Evolutionary conservation across 2,113 vertebrate genomes (phyloP).

Genomic region (Zingel zingel): DNA sequence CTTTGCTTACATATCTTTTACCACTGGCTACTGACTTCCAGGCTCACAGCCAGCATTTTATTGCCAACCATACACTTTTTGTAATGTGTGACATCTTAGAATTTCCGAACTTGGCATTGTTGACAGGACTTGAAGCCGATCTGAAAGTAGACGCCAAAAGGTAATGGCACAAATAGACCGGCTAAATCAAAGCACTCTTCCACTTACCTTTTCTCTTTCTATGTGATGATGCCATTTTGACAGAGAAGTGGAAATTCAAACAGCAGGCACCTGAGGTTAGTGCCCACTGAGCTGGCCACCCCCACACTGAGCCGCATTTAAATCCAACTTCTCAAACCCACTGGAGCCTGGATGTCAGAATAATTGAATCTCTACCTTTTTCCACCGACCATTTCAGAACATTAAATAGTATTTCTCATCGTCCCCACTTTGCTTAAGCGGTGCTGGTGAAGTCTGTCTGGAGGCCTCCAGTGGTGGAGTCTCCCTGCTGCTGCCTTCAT

Average conservation of each 20-base stretch:
- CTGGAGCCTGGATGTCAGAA: slow-evolving; percentile 31
- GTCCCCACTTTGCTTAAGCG: slow-evolving; percentile 13
- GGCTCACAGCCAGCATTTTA: slow-evolving; percentile 3
- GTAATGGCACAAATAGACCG: slow-evolving; percentile 7
- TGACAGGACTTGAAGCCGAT: not conserved
- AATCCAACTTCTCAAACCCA: slow-evolving; percentile 40
- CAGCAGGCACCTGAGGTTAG: slow-evolving; percentile 48
- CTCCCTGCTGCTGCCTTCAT: slow-evolving; percentile 5
- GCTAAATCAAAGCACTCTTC: slow-evolving; percentile 48
- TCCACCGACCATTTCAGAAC: slow-evolving; percentile 38
- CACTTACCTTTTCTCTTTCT: slow-evolving; percentile 5
- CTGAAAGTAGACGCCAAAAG: not conserved
- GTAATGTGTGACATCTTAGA: slow-evolving; percentile 9
- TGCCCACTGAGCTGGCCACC: slow-evolving; percentile 31
- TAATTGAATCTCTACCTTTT: slow-evolving; percentile 27
- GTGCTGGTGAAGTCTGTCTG: slow-evolving; percentile 59
- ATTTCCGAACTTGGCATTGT: slow-evolving; percentile 12
- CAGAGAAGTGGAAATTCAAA: slow-evolving; percentile 69
- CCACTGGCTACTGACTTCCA: slow-evolving; percentile 13
- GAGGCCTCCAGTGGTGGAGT: slow-evolving; percentile 38
- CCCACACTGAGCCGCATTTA: slow-evolving; percentile 36
- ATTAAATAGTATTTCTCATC: slow-evolving; percentile 55
- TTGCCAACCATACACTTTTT: slow-evolving; percentile 21
- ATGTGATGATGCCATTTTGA: slow-evolving; percentile 58
- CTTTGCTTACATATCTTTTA: slow-evolving; percentile 11